Conservation (phyloP, 2,113 vertebrate species). For the Amphiprion ocellaris region DNA sequence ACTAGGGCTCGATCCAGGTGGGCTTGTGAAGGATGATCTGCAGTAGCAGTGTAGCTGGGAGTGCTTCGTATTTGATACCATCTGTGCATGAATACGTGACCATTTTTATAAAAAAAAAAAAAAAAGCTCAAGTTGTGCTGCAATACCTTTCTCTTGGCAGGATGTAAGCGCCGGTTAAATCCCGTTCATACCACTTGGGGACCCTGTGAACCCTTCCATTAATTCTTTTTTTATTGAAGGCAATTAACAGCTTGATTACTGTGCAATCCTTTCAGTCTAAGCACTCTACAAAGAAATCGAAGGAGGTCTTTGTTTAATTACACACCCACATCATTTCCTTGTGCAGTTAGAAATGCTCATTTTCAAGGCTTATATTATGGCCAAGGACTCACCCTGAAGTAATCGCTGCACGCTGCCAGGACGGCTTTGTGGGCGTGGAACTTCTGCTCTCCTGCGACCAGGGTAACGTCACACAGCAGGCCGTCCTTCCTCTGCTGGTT, state of each 20-base stretch:
- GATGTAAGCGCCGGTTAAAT: neutral
- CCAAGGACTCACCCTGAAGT: conserved; percentile 91
- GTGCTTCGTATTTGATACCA: neutral
- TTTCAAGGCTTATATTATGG: neutral
- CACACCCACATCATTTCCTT: no score
- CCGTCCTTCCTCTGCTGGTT: conserved; percentile 98
- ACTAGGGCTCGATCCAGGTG: neutral
- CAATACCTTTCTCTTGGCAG: neutral
- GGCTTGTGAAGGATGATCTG: conserved; percentile 24
- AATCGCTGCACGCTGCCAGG: conserved; percentile 97
- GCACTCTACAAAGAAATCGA: neutral
- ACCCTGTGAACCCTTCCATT: neutral
- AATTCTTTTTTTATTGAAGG: conserved; percentile 27
- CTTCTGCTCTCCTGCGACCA: conserved; percentile 96
- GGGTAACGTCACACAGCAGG: conserved; percentile 94
- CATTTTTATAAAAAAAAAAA: neutral
- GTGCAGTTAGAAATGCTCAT: neutral
- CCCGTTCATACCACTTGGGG: neutral
- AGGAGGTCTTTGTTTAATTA: neutral
- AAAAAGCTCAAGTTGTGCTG: neutral
- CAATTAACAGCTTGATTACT: neutral
- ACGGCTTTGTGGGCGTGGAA: conserved; percentile 97
- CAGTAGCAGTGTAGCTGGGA: neutral
- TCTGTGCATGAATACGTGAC: neutral
- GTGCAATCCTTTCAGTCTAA: conserved; percentile 1